Evolutionary conservation across 2,888 invertebrate species (phyloP), one percentile per base, ranked within the genome.

Genomic region (Cetonia aurata): DNA sequence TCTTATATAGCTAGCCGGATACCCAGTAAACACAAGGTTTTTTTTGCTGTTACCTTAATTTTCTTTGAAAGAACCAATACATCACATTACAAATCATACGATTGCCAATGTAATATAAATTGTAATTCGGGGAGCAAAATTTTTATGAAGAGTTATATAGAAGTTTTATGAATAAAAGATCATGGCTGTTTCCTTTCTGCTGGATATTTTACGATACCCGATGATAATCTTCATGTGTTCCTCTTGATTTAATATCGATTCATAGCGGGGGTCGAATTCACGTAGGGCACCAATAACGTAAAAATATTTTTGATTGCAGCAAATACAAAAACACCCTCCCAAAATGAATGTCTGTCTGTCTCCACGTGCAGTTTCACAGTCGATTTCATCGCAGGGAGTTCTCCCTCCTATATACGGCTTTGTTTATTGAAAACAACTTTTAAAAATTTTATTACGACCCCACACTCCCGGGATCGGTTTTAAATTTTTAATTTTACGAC

Each of bases 171-270:
- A 44, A 60, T 46, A 46, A 60, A 60, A 60, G 59, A 60, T 60
- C 19, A 44, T 52, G 50, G 68, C 50, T 68, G 41, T 68, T 68
- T 68, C 46, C 19, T 37, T 68, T 68, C 41, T 55, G n/a, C 17
- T 31, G 46, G 37, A 25, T 50, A 19, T 48, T 68, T 68, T 68
- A 68, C 68, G 59, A 48, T 6, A 10, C 33, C 33, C 13, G 68
- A 59, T 50, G 56, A 37, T 59, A 67, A 66, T 66, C 66, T 66
- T 50, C 33, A 15, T 52, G 37, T 50, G 52, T 37, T 37, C 46
- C 59, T 37, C 50, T 52, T 66, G 50, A 66, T 66, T 50, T 50
- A 33, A 66, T 41, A 66, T 66, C 66, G 66, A 66, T 66, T 66
- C 52, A 66, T 66, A 15, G 66, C 25, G 25, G 25, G 19, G 46